Base-by-base conservation (phyloP, 2,888 invertebrate species). In the Rhingia rostrata region DNA sequence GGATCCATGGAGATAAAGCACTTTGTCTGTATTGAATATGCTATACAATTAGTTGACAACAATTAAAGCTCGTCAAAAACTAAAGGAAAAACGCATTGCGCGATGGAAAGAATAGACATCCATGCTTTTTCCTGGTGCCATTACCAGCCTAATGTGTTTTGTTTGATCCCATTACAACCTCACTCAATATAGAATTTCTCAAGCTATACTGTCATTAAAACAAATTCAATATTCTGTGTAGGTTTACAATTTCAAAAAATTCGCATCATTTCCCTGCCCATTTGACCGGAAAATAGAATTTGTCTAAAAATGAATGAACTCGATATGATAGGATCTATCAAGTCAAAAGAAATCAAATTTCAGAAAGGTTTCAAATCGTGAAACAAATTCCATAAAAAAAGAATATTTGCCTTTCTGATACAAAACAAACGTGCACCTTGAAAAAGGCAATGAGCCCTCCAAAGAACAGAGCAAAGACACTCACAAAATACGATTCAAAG, bases 381-480 rank as follows among this genome's bases (percentile, higher is more conserved):
- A 58, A 73, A 74, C 78, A 83, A 22, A 22, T 22, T 22, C 22
- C 83, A 74, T 83, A 73, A 83, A 79, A 64, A 73, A 79, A 83
- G 74, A 79, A 79, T 79, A 83, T 83, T 79, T 83, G 58, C 83
- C 61, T 83, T 74, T 32, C 53, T 63, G 39, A 78, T 83, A 67
- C 78, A 83, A 83, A 83, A 39, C 78, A 66, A 66, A 37, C 32
- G 53, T 56, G 39, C 77, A 72, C 37, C 4, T 0, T 61, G 54
- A 66, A 64, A 33, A 81, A 64, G 49, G 30, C 43, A 0, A 45
- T 32, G 10, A 41, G 6, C 53, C 64, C 53, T 10, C 37, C 47
- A 49, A 60, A 78, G 22, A 22, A 82, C 67, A 83, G 79, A 53
- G 33, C 22, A 79, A 69, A 58, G 1, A 22, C 22, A 22, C 22